These are phyloP conservation scores for Drosophila mercatorum DNA, from an alignment of 2,888 invertebrate species.

Conservation along the genomic window DNA sequence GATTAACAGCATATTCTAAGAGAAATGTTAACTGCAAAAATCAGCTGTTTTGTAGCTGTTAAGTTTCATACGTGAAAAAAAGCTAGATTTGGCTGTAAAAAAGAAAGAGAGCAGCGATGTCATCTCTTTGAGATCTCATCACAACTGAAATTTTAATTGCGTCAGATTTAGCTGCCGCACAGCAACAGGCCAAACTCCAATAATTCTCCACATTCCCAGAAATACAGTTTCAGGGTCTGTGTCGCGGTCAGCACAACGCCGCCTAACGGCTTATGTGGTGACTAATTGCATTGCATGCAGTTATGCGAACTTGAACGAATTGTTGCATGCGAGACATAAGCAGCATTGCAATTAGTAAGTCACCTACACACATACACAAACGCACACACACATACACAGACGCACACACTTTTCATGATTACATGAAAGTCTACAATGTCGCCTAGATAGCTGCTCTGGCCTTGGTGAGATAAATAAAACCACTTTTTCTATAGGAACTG, in stretches of 20 bases:
- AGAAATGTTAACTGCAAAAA: background rate
- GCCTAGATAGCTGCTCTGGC: slow-evolving; percentile 36
- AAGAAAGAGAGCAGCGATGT: background rate
- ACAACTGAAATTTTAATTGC: slow-evolving; percentile 25
- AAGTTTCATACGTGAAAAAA: background rate
- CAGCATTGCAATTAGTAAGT: slow-evolving; percentile 38
- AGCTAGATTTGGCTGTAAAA: background rate
- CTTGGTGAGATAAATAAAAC: slow-evolving; percentile 57
- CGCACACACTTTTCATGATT: slow-evolving; percentile 24
- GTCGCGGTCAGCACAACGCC: slow-evolving; percentile 51
- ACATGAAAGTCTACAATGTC: slow-evolving; percentile 61
- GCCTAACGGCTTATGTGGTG: slow-evolving; percentile 31
- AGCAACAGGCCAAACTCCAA: slow-evolving; percentile 57
- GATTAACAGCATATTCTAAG: background rate
- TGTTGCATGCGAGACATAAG: slow-evolving; percentile 28
- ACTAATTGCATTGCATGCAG: slow-evolving; percentile 67
- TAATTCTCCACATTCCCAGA: background rate
- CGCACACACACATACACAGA: background rate
- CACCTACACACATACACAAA: slow-evolving; percentile 29
- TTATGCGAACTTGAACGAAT: slow-evolving; percentile 61
- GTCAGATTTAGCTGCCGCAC: slow-evolving; percentile 53
- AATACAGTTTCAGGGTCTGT: slow-evolving; percentile 49
- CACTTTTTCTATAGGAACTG: slow-evolving; percentile 59
- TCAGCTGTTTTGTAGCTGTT: background rate
- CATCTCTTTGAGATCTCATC: background rate